phyloP scores from a whole-genome alignment of 1,140 invertebrate species.

The Hyphantria cunea region DNA sequence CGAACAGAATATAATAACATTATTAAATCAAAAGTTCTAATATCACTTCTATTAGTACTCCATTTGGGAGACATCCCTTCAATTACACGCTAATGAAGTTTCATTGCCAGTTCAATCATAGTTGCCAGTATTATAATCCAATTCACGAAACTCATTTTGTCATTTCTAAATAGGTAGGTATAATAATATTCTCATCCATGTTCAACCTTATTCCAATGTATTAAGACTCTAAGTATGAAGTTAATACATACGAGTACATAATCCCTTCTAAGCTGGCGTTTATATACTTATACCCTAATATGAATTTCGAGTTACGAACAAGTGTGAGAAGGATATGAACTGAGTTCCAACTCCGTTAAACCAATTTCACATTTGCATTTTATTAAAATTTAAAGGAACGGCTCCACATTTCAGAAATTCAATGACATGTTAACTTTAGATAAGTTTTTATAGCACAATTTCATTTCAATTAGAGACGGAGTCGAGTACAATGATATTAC shows the following conservation, averaged over 20 bases:
- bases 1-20: background rate
- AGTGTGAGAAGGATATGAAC: conserved; percentile 15
- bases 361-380: conserved; percentile 26
- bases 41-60: conserved; percentile 10
- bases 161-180: conserved; percentile 14
- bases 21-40: background rate
- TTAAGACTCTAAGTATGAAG: background rate
- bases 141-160: conserved; percentile 17
- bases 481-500: no score
- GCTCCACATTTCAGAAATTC: conserved; percentile 6
- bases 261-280: background rate
- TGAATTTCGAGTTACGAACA: conserved; percentile 15
- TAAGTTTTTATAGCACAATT: background rate
- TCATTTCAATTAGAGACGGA: background rate
- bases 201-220: background rate
- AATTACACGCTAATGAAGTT: conserved; percentile 12
- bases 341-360: conserved; percentile 14
- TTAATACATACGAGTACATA: no score
- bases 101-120: conserved; percentile 28
- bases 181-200: background rate
- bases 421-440: conserved; percentile 5
- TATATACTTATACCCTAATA: conserved; percentile 16
- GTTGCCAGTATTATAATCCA: conserved; percentile 19
- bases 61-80: conserved; percentile 10
- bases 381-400: conserved; percentile 21